These are phyloP conservation scores for Rallus limicola DNA, from an alignment of 2,113 vertebrate genomes.

Conservation along the genomic window DNA sequence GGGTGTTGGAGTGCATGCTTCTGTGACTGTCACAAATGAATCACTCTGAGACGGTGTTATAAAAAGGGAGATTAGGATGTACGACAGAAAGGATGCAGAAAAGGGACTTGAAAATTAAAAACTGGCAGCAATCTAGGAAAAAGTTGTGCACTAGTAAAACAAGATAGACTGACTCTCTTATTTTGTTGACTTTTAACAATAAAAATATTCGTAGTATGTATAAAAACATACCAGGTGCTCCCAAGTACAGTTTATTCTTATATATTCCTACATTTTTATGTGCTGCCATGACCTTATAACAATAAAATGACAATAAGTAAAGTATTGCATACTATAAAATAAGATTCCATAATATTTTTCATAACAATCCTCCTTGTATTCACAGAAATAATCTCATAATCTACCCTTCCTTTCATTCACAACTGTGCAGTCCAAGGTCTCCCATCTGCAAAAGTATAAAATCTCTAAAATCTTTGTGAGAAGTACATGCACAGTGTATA, in stretches of 20 bases:
- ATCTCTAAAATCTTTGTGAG: neutral
- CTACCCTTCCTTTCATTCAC: neutral
- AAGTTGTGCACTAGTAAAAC: neutral
- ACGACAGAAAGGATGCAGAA: slow-evolving; percentile 27
- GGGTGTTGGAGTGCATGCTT: slow-evolving; percentile 76
- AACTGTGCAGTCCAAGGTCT: neutral
- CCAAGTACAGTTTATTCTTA: neutral
- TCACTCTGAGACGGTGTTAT: slow-evolving; percentile 74
- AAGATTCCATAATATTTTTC: neutral
- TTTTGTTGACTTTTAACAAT: neutral
- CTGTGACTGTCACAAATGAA: slow-evolving; percentile 86
- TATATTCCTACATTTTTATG: neutral
- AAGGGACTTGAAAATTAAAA: slow-evolving; percentile 31
- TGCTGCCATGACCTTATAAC: neutral
- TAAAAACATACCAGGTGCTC: neutral
- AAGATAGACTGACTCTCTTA: neutral
- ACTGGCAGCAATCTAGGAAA: neutral
- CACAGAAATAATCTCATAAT: neutral
- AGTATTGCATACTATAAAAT: neutral
- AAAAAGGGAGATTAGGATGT: slow-evolving; percentile 69
- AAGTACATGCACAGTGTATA: neutral
- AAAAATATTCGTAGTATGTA: neutral
- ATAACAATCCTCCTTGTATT: neutral
- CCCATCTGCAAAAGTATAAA: neutral
- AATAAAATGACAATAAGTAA: neutral